Conservation (phyloP, 2,797 vertebrate species). For the Iguana delicatissima region DNA sequence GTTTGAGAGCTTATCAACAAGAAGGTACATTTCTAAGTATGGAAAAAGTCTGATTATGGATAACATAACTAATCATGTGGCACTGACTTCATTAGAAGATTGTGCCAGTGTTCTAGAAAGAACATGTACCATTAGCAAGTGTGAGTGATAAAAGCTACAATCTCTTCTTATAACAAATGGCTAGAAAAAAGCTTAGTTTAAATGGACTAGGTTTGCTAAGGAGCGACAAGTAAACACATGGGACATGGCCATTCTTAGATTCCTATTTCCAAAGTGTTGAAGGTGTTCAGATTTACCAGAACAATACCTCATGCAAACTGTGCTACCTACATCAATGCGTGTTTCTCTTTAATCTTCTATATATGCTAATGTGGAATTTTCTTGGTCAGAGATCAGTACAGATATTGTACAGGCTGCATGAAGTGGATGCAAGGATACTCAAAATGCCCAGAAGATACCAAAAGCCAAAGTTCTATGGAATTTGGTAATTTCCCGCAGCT, state of each 20-base stretch:
- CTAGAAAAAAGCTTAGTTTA: not conserved
- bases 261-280: not conserved
- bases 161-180: not conserved
- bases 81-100: not conserved
- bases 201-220: not conserved
- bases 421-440: not conserved
- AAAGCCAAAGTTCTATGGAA: not conserved
- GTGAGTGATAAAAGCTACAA: not conserved
- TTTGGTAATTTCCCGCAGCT: not conserved
- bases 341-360: not conserved
- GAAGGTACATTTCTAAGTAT: not conserved
- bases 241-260: not conserved
- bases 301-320: not conserved
- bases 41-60: not conserved
- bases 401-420: not conserved
- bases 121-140: too few relatives aligned
- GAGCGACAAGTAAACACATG: not conserved
- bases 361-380: not conserved
- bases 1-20: not conserved
- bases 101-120: too few relatives aligned
- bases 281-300: not conserved
- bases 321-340: not conserved
- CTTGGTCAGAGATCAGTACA: not conserved
- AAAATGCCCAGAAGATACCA: slow-evolving; percentile 4
- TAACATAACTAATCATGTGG: not conserved